Conservation (phyloP, 2,113 vertebrate species). For the Podilymbus podiceps region DNA sequence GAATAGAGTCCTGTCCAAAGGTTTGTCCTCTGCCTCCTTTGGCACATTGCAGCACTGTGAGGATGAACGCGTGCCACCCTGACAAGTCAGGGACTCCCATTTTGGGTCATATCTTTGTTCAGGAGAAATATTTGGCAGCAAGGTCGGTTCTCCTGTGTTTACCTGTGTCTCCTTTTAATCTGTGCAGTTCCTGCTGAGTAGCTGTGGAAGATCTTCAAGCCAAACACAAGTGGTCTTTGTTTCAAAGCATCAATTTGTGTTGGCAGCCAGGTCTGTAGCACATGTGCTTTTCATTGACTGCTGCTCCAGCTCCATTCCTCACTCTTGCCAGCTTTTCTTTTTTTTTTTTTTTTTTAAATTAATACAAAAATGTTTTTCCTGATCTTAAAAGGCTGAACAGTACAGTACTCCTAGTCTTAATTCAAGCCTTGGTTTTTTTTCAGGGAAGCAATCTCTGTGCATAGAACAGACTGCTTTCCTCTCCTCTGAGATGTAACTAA, state of each 20-base stretch:
- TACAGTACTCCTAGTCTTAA: slow-evolving; percentile 2
- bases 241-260: slow-evolving; percentile 69
- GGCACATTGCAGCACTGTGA: fast-evolving
- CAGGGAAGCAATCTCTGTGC: background rate
- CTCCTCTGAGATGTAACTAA: background rate
- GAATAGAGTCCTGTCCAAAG: background rate
- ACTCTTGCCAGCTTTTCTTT: slow-evolving; percentile 19
- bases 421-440: background rate
- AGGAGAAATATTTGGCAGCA: background rate
- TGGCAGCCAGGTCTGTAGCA: slow-evolving; percentile 71
- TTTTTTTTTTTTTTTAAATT: background rate
- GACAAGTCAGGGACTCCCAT: background rate
- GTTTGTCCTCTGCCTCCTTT: background rate
- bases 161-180: slow-evolving; percentile 25
- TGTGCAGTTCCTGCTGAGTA: background rate
- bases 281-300: slow-evolving; percentile 81
- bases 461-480: background rate
- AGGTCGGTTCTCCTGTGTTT: background rate
- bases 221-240: slow-evolving; percentile 79
- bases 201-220: slow-evolving; percentile 24
- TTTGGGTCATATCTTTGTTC: slow-evolving; percentile 19
- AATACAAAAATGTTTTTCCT: slow-evolving; percentile 34
- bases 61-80: background rate
- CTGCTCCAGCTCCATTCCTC: slow-evolving; percentile 23
- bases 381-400: background rate